phyloP scores from a whole-genome alignment of 1,140 invertebrate genomes.

The Drosophila aff. region DNA sequence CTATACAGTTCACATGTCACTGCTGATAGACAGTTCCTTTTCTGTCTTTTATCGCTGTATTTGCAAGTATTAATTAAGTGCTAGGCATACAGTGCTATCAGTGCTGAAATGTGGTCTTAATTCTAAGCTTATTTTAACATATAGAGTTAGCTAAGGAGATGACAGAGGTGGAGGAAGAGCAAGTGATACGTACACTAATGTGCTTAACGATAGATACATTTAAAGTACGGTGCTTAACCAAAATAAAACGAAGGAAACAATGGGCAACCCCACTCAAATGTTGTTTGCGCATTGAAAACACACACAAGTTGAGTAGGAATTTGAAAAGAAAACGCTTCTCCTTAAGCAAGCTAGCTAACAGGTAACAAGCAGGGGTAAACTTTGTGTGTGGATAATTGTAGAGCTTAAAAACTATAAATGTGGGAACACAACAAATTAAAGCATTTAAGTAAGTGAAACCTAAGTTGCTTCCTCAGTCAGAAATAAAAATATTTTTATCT shows the following conservation, averaged over 20 bases:
- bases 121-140: constrained; percentile 61
- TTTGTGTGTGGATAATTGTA: background rate
- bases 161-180: constrained; percentile 3
- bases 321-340: constrained; percentile 50
- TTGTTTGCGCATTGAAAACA: constrained; percentile 47
- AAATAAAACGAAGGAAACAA: constrained; percentile 56
- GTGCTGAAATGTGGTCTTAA: constrained; percentile 55
- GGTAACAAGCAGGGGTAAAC: constrained; percentile 63
- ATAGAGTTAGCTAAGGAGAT: constrained; percentile 12
- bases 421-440: background rate
- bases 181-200: constrained; percentile 60
- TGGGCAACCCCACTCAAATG: constrained; percentile 39
- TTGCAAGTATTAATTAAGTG: constrained; percentile 3
- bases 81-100: constrained; percentile 44
- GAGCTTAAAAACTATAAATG: background rate
- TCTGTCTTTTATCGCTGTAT: background rate
- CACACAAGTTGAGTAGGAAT: constrained; percentile 53
- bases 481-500: background rate
- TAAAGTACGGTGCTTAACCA: constrained; percentile 68
- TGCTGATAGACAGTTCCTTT: background rate
- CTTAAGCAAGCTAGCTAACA: constrained; percentile 67
- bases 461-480: background rate
- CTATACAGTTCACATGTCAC: background rate
- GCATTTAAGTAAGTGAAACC: background rate
- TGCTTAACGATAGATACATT: constrained; percentile 75